Evolutionary conservation across 2,113 vertebrate genomes (phyloP).

Genomic region (Protomyctophum bolini): DNA sequence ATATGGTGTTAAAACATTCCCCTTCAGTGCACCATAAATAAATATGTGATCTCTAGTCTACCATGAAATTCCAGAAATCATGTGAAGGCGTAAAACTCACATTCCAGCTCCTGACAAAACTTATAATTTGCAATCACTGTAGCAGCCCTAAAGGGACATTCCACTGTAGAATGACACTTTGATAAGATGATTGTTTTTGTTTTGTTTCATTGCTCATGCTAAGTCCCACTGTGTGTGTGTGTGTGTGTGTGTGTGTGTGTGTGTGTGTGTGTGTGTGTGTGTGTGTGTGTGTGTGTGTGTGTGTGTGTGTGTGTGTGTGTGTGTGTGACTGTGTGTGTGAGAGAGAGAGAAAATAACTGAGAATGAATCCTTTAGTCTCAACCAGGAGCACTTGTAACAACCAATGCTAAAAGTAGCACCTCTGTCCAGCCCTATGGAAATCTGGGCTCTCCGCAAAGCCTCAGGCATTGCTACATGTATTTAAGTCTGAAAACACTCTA

Average conservation of each 20-base stretch:
- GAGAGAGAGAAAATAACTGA: conserved; percentile 19
- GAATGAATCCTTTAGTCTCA: conserved; percentile 22
- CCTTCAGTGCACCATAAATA: conserved; percentile 29
- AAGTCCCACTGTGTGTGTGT: conserved; percentile 19
- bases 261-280: too few species aligned
- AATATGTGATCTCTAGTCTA: conserved; percentile 35
- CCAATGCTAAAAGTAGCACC: conserved; percentile 65
- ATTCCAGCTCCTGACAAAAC: conserved; percentile 59
- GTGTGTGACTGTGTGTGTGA: not conserved
- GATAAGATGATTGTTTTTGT: conserved; percentile 41
- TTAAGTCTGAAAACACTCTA: conserved; percentile 67
- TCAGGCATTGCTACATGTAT: conserved; percentile 55
- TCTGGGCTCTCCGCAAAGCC: conserved; percentile 68
- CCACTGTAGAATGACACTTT: conserved; percentile 49
- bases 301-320: too few species aligned
- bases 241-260: too few species aligned
- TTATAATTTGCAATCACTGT: conserved; percentile 68
- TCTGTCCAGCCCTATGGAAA: conserved; percentile 63
- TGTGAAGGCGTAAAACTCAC: conserved; percentile 49
- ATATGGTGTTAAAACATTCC: too few species aligned
- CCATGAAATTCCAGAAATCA: conserved; percentile 64
- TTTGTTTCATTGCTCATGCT: conserved; percentile 30
- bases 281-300: too few species aligned
- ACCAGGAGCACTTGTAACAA: conserved; percentile 47
- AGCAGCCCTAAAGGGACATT: conserved; percentile 54